phyloP scores from a whole-genome alignment of 2,113 vertebrate species.

The Muntiacus reevesi region DNA sequence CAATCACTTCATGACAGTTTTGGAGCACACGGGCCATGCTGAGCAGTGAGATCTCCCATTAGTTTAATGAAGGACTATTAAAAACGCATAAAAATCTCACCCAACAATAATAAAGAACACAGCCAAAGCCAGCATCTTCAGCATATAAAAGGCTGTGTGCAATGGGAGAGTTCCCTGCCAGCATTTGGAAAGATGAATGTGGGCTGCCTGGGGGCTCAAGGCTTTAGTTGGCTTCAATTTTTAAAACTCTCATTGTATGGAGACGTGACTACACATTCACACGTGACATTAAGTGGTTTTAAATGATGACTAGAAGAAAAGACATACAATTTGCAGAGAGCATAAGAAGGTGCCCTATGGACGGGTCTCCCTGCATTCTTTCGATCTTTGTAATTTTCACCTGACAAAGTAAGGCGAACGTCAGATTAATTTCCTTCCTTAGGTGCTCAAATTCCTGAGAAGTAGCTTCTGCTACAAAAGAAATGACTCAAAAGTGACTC shows the following conservation, averaged over 20 bases:
- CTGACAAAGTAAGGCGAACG: neutral
- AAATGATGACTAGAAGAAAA: neutral
- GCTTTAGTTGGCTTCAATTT: neutral
- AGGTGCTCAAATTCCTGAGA: neutral
- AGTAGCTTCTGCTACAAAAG: neutral
- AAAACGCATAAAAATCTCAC: conserved; percentile 55
- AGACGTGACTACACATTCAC: neutral
- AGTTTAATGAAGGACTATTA: conserved; percentile 60
- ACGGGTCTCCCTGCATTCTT: neutral
- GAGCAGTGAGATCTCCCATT: conserved; percentile 36
- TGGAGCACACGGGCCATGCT: neutral
- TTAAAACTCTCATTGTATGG: neutral
- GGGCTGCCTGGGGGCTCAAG: neutral
- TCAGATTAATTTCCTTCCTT: neutral
- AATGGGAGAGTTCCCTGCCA: neutral
- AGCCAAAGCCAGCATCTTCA: neutral
- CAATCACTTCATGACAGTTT: neutral
- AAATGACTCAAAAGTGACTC: neutral
- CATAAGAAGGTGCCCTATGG: neutral
- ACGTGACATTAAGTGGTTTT: neutral
- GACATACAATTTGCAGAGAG: neutral
- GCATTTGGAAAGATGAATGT: accelerated
- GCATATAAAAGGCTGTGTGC: neutral
- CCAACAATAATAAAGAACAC: conserved; percentile 36
- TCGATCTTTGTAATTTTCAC: neutral